Evolutionary conservation across 2,888 invertebrate species (phyloP).

Genomic region (Heliconius hortense): DNA sequence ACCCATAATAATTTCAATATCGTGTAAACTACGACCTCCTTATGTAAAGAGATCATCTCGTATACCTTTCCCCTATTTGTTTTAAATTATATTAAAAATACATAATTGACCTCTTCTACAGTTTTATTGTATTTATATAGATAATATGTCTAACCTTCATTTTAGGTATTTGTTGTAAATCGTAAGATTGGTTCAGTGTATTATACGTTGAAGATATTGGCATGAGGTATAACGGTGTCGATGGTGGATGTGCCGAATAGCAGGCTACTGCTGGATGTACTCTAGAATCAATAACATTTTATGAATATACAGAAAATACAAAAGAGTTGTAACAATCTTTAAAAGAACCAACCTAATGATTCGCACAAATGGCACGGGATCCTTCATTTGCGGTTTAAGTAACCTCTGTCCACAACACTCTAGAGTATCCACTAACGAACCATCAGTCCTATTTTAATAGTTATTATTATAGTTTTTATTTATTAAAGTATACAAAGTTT

Average conservation of each 20-base stretch:
- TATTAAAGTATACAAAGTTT: no score
- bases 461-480: background rate
- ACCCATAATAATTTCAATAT: no score
- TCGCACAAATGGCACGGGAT: background rate
- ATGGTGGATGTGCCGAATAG: slow-evolving; percentile 38
- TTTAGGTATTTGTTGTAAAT: background rate
- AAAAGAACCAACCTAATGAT: background rate
- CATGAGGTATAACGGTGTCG: slow-evolving; percentile 36
- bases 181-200: background rate
- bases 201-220: slow-evolving; percentile 1
- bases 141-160: background rate
- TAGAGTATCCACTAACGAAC: background rate
- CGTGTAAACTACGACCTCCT: no score
- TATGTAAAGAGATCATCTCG: no score
- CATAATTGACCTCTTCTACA: background rate
- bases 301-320: background rate
- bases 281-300: background rate
- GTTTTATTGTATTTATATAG: background rate
- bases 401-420: background rate
- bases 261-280: slow-evolving; percentile 21
- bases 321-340: background rate
- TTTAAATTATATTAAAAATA: no score
- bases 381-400: background rate
- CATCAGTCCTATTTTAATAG: slow-evolving; percentile 1
- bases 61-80: no score